Conservation (phyloP, 2,888 invertebrate genomes). For the Dioctria rufipes region DNA sequence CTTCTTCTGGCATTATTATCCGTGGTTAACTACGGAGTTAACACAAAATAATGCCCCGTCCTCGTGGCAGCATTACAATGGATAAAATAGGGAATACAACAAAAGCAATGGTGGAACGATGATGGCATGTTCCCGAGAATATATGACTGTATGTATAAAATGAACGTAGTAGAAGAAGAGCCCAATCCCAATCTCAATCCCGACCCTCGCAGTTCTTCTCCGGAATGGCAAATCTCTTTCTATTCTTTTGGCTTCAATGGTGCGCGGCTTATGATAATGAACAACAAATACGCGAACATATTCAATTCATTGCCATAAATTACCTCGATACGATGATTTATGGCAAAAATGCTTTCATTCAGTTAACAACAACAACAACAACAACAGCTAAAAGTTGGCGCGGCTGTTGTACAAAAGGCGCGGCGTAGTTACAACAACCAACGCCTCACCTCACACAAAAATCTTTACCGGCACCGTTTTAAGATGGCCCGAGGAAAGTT, state of each 20-base stretch:
- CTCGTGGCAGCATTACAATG: slow-evolving; percentile 3
- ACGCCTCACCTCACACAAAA: not conserved
- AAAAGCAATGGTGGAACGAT: not conserved
- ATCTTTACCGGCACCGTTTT: not conserved
- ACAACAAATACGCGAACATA: slow-evolving; percentile 55
- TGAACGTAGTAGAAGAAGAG: slow-evolving; percentile 8
- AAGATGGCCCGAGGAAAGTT: slow-evolving; percentile 44
- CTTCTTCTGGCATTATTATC: not conserved
- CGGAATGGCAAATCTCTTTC: slow-evolving; percentile 25
- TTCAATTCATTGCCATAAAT: slow-evolving; percentile 59
- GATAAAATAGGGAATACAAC: not conserved
- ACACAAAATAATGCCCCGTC: slow-evolving; percentile 6
- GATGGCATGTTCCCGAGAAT: slow-evolving; percentile 1
- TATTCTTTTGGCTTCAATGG: slow-evolving; percentile 8
- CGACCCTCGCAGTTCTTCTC: not conserved
- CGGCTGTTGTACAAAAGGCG: slow-evolving; percentile 20
- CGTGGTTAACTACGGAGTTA: slow-evolving; percentile 15
- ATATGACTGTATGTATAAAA: not conserved
- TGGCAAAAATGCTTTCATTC: slow-evolving; percentile 50
- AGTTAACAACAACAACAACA: slow-evolving; percentile 1
- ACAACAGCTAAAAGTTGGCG: not conserved
- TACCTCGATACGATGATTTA: slow-evolving; percentile 57
- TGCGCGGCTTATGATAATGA: slow-evolving; percentile 52
- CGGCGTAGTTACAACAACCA: not conserved
- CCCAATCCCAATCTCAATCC: slow-evolving; percentile 2